Conservation (phyloP, 2,113 vertebrate species). For the Collichthys lucidus region DNA sequence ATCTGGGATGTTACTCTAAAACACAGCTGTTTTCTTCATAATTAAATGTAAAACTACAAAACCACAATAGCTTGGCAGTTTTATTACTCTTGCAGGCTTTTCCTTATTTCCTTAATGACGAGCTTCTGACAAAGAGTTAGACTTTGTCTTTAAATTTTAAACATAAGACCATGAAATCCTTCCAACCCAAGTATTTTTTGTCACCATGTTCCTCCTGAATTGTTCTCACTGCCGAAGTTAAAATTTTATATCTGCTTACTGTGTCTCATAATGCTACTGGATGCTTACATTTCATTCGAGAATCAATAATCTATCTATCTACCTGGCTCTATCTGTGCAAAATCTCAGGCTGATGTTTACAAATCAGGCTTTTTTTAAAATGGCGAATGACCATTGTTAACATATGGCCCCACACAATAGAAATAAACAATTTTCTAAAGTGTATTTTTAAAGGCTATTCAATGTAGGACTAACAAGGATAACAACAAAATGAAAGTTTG, state of each 20-base stretch:
- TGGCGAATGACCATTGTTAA: not conserved
- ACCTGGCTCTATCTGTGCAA: constrained; percentile 18
- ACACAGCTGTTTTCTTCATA: constrained; percentile 36
- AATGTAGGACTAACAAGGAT: constrained; percentile 30
- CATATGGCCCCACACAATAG: constrained; percentile 10
- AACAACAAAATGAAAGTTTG: constrained; percentile 16
- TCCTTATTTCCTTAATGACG: constrained; percentile 56
- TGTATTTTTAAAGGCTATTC: constrained; percentile 42
- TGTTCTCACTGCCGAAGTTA: no score
- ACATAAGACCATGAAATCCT: constrained; percentile 46
- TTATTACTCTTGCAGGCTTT: constrained; percentile 41
- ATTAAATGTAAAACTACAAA: constrained; percentile 68
- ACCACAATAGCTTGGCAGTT: constrained; percentile 58
- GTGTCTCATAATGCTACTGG: no score
- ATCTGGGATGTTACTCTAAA: constrained; percentile 48
- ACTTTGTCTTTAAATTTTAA: constrained; percentile 53
- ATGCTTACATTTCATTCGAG: no score
- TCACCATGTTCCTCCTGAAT: not conserved
- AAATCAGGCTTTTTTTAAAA: constrained; percentile 30
- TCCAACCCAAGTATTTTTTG: constrained; percentile 11
- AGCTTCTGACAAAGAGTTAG: constrained; percentile 49
- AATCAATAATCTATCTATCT: no score
- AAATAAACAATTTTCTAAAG: constrained; percentile 45
- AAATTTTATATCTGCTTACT: no score
- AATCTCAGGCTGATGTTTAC: not conserved